Evolutionary conservation across 2,888 invertebrate genomes (phyloP), one percentile per base, ranked within the genome.

Genomic region (Aphodius sticticus): DNA sequence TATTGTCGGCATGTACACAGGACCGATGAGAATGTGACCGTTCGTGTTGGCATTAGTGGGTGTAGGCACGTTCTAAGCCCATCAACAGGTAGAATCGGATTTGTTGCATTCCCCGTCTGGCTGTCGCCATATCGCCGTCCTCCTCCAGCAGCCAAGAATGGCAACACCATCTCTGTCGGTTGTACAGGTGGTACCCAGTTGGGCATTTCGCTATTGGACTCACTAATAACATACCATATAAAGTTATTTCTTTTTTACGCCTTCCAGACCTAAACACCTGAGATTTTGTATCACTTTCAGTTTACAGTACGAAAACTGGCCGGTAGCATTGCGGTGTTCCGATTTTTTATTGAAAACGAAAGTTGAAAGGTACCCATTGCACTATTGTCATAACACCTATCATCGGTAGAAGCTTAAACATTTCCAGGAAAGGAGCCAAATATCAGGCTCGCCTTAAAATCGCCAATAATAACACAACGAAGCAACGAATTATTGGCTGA

Each of bases 71-170:
- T 75, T 80, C 80, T 80, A 80, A 80, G 80, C 26, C 74, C 78
- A 78, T 76, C 78, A 86, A 86, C 88, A 89, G 88, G 88, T 88
- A 88, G 87, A 87, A 87, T 86, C 86, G 86, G 87, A 88, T 88
- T 88, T 87, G 87, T 87, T 86, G 88, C 89, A 89, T 89, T 89
- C 89, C 85, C 87, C 89, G 89, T 87, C 89, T 85, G 83, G 83
- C 85, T 87, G 89, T 88, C 89, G 88, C 88, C 89, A 87, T 84
- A 84, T 79, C 80, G 83, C 84, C 83, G 78, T 86, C 87, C 85
- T 83, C 83, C 78, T 87, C 84, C 81, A 79, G 79, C 85, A 76
- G 83, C 79, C 82, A 79, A 78, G 69, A 69, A 16, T 37, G 75
- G 70, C 82, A 80, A 76, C 79, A 80, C 81, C 83, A 81, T 85